Base-by-base conservation (phyloP, 2,113 vertebrate genomes). In the Muntiacus muntjak region DNA sequence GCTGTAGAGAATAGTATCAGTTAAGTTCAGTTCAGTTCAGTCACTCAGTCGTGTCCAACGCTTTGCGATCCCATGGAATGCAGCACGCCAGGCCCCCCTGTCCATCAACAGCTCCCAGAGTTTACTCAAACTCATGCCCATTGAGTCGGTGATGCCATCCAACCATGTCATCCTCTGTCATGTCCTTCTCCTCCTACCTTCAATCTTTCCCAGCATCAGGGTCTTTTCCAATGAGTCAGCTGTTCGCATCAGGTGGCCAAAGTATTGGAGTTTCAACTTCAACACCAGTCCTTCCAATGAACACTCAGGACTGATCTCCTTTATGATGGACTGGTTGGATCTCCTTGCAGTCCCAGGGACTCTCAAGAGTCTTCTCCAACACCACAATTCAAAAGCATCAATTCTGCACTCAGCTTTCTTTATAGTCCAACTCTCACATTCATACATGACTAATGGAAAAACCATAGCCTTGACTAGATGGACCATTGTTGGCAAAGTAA, bases 21-120 rank as follows among this genome's bases (percentile, higher is more conserved):
- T 40, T 71, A 19, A 71, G 33, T 36, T 67, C 8, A 67, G n/a
- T 71, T 71, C 67, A 71, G n/a, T 71, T 23, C 52, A 54, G 52
- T 54, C 16, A 1, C 19, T 40, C n/a, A 71, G 19, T 40, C 10
- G 0, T 71, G 67, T 21, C n/a, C 0, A 0, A 40, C 19, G 5
- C n/a, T 71, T 71, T 40, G 67, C 0, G 0, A 71, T n/a, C 67
- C 67, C n/a, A 71, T 40, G 67, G n/a, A 71, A 19, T n/a, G 2
- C n/a, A 71, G 10, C 19, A 12, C 0, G 1, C n/a, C 67, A 71
- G n/a, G 5, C 11, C 19, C 40, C 67, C 19, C 67, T 71, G 67
- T 71, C n/a, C 19, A 71, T 71, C 67, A 71, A 3, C n/a, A 71
- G 23, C 67, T 40, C n/a, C 19, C 10, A 10, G 33, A 67, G 64